Percentiles rank a stretch among this genome's conserved stretches.
Conservation (phyloP, 2,888 invertebrate species). For the Epinotia ramella region DNA sequence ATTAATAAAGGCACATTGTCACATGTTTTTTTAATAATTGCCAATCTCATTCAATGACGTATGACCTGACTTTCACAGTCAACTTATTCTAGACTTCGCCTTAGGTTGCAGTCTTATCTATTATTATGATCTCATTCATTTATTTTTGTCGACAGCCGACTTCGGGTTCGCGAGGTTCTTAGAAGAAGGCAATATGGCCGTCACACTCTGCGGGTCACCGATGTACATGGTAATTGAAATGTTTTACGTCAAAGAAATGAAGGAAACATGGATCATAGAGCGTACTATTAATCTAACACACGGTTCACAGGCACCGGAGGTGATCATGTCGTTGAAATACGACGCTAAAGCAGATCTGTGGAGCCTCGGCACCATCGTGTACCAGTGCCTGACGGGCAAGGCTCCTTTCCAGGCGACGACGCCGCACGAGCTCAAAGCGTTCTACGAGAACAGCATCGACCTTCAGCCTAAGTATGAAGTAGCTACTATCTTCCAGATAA, state of each 20-base stretch:
- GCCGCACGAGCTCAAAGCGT: slow-evolving; percentile 98
- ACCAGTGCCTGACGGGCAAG: slow-evolving; percentile 98
- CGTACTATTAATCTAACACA: slow-evolving; percentile 3
- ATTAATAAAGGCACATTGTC: slow-evolving; percentile 6
- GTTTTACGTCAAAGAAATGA: slow-evolving; percentile 12
- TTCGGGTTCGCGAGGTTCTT: slow-evolving; percentile 99
- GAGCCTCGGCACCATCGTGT: slow-evolving; percentile 99
- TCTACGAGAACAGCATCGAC: slow-evolving; percentile 97
- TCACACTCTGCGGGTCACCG: slow-evolving; percentile 99
- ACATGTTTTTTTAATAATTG: slow-evolving; percentile 28
- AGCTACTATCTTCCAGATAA: slow-evolving; percentile 16
- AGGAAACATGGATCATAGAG: not conserved
- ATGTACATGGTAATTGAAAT: slow-evolving; percentile 97
- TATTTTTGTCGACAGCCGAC: slow-evolving; percentile 89
- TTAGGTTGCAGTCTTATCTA: slow-evolving; percentile 11
- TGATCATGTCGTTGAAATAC: slow-evolving; percentile 99
- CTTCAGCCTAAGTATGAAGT: slow-evolving; percentile 93
- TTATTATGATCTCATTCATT: slow-evolving; percentile 2
- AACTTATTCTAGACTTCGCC: slow-evolving; percentile 16
- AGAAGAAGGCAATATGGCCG: slow-evolving; percentile 99
- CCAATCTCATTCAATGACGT: slow-evolving; percentile 8
- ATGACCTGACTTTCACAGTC: slow-evolving; percentile 18
- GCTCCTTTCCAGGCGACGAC: slow-evolving; percentile 99
- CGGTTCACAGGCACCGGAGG: slow-evolving; percentile 94
- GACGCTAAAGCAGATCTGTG: slow-evolving; percentile 99